These are phyloP conservation scores for Odocoileus hemionus DNA, from an alignment of 2,113 vertebrate genomes.

Conservation along the genomic window DNA sequence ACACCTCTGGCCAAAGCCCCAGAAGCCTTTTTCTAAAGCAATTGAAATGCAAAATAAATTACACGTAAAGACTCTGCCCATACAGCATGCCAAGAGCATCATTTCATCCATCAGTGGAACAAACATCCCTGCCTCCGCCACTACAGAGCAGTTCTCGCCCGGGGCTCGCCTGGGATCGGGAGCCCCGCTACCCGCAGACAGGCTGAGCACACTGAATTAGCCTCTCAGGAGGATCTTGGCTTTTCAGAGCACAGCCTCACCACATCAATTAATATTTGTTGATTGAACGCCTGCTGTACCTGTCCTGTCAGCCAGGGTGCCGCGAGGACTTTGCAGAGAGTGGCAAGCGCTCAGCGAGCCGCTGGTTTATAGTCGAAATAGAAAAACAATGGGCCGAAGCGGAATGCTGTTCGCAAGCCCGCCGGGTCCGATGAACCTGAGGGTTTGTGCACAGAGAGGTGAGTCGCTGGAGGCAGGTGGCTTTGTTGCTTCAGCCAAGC, in stretches of 20 bases:
- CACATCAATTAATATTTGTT: not conserved
- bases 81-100: not conserved
- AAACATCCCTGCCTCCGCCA: not conserved
- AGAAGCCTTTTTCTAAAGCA: slow-evolving; percentile 19
- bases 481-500: not conserved
- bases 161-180: not conserved
- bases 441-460: accelerated
- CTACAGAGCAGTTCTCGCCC: not conserved
- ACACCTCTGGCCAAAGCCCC: not conserved
- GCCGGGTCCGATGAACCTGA: accelerated
- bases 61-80: not conserved
- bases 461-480: not conserved
- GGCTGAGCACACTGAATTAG: not conserved
- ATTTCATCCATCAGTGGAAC: not conserved
- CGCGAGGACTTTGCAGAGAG: accelerated
- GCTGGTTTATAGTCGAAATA: not conserved
- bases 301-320: not conserved
- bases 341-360: accelerated
- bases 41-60: slow-evolving; percentile 40
- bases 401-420: accelerated
- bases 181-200: not conserved
- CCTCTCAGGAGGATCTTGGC: slow-evolving; percentile 45
- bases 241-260: not conserved
- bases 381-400: accelerated
- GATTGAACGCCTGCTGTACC: not conserved